A percentile compares a stretch with the other conserved stretches of the same genome.
Conservation (phyloP, 2,888 invertebrate species). For the Hypselothyrea guttata region DNA sequence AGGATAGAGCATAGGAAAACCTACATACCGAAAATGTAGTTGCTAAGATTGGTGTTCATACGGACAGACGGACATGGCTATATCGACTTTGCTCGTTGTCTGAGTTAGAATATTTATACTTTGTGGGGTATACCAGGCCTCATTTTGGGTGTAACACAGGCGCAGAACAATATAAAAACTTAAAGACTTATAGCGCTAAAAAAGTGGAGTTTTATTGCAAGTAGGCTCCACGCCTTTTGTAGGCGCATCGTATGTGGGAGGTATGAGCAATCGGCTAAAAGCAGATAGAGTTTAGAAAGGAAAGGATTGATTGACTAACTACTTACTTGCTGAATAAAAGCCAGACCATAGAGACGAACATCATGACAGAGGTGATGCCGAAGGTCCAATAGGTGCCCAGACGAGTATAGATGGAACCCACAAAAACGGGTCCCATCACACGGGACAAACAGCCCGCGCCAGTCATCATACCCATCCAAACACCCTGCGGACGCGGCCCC, state of each 20-base stretch:
- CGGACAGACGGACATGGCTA: too few relatives aligned
- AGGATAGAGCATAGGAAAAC: too few relatives aligned
- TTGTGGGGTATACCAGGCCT: too few relatives aligned
- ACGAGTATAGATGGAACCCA: constrained; percentile 90
- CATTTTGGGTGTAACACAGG: too few relatives aligned
- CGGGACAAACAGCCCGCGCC: constrained; percentile 92
- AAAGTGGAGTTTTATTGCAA: too few relatives aligned
- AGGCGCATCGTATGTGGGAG: constrained; percentile 65
- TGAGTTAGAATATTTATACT: too few relatives aligned
- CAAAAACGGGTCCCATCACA: constrained; percentile 92
- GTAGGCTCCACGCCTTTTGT: constrained; percentile 54
- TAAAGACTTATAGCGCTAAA: too few relatives aligned
- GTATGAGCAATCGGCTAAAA: constrained; percentile 73
- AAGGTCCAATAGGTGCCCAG: constrained; percentile 92
- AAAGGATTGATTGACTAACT: not conserved
- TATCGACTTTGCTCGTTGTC: too few relatives aligned
- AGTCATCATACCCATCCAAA: constrained; percentile 95
- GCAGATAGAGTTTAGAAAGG: constrained; percentile 23
- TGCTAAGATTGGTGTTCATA: too few relatives aligned
- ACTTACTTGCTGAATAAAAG: constrained; percentile 82
- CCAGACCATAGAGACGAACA: constrained; percentile 87
- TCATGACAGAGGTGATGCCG: constrained; percentile 88
- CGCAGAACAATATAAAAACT: too few relatives aligned
- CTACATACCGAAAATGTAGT: too few relatives aligned
- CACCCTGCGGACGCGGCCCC: constrained; percentile 91